phyloP scores from a whole-genome alignment of 2,888 invertebrate species.

The Orthosia gothica region DNA sequence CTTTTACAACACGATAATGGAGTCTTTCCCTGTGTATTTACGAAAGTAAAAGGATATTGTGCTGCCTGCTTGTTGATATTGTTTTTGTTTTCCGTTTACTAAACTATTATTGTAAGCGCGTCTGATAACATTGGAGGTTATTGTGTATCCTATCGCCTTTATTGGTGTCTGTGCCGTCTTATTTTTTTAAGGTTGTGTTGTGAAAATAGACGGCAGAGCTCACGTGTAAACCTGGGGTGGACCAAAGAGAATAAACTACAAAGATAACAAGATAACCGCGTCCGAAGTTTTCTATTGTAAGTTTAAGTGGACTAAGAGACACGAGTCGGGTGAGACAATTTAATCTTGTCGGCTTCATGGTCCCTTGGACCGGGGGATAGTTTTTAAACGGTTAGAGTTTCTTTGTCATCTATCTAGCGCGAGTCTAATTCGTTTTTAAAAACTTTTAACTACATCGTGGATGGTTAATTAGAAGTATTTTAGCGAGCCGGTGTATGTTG shows the following conservation, averaged over 20 bases:
- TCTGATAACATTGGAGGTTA: conserved; percentile 55
- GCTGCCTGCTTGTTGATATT: conserved; percentile 44
- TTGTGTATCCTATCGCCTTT: conserved; percentile 50
- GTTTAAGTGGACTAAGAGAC: conserved; percentile 81
- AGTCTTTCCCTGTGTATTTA: conserved; percentile 47
- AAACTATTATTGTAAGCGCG: conserved; percentile 61
- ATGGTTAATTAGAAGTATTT: conserved; percentile 77
- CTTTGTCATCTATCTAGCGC: conserved; percentile 81
- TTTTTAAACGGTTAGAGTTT: conserved; percentile 85
- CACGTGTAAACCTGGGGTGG: conserved; percentile 59
- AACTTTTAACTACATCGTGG: conserved; percentile 75
- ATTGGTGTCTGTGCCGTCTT: conserved; percentile 36
- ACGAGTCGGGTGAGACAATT: conserved; percentile 84
- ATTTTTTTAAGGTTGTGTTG: conserved; percentile 30
- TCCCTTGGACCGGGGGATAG: conserved; percentile 75
- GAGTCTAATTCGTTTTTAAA: conserved; percentile 78
- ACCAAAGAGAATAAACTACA: conserved; percentile 75
- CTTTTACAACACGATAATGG: conserved; percentile 51
- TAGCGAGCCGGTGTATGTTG: conserved; percentile 32
- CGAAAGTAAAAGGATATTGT: conserved; percentile 48
- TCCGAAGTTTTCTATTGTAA: conserved; percentile 85
- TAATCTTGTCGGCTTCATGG: conserved; percentile 85
- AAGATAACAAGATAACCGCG: conserved; percentile 84
- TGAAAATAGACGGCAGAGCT: conserved; percentile 44
- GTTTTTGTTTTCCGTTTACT: conserved; percentile 54